Evolutionary conservation across 1,140 invertebrate genomes (phyloP), one percentile per base, ranked within the genome.

Genomic region (Solenopsis fugax): DNA sequence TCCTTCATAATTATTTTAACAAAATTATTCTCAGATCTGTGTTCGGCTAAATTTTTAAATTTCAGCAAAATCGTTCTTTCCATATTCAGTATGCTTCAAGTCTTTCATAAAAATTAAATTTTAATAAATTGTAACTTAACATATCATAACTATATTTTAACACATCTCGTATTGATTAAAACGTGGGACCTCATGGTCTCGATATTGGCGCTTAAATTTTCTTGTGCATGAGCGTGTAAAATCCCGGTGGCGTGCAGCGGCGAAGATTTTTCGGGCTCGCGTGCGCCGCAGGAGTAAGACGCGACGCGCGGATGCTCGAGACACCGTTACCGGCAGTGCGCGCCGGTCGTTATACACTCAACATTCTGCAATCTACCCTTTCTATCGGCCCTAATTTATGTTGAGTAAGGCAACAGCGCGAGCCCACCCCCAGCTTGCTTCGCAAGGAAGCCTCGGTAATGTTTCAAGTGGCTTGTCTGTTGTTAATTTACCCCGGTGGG

Each of bases 381-480:
- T 93, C 93, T 94, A 95, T 95, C 94, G 94, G 92, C 91, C 92
- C 93, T 95, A 95, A 95, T 95, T 95, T 95, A 95, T 95, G 94
- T 95, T 93, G 93, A 95, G 93, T 92, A 93, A 93, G 93, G 93
- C 91, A 94, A 93, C 92, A 88, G 91, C 87, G 82, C 87, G 82
- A 91, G 89, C 91, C 93, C 92, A 92, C 91, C 93, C 91, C 87
- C 89, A 87, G 58, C 88, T 92, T 91, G 92, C 86, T 92, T 81
- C 90, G 89, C 87, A 92, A 94, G 91, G 91, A 94, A 93, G 93
- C 93, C 93, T 93, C 91, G 94, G 93, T 93, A 94, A 95, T 95
- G 94, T 94, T 94, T 95, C 94, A 94, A 94, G 94, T 94, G 93
- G 93, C 93, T 94, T 94, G 94, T 94, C 94, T 93, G 94, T 95